Percentiles rank a stretch among this genome's conserved stretches.
These are phyloP conservation scores for Limenitis camilla DNA, from an alignment of 2,888 invertebrate species.

Conservation along the genomic window DNA sequence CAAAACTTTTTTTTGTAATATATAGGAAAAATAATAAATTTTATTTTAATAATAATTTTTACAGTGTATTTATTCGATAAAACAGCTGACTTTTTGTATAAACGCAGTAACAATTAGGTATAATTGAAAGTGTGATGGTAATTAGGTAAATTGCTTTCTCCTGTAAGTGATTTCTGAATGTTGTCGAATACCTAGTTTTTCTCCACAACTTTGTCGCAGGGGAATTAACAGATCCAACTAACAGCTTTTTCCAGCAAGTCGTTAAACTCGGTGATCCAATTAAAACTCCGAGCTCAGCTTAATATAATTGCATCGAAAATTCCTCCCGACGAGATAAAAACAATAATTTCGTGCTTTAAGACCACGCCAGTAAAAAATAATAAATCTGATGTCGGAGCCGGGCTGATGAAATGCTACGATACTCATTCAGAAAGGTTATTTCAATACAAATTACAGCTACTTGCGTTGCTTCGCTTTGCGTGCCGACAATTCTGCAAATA, in stretches of 20 bases:
- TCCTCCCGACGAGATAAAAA: conserved; percentile 68
- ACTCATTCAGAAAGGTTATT: conserved; percentile 69
- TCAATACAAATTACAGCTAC: conserved; percentile 73
- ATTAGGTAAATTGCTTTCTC: conserved; percentile 7
- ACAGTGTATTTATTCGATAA: too few relatives aligned
- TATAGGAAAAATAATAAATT: too few relatives aligned
- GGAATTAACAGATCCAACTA: conserved; percentile 39
- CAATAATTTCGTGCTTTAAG: conserved; percentile 72
- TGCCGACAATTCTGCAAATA: conserved; percentile 72
- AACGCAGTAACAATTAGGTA: neutral
- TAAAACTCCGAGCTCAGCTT: conserved; percentile 64
- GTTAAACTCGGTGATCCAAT: conserved; percentile 66
- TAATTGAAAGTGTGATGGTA: conserved; percentile 6
- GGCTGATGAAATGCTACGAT: conserved; percentile 68
- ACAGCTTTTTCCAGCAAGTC: conserved; percentile 52
- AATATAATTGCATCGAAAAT: conserved; percentile 71
- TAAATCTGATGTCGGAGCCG: conserved; percentile 57
- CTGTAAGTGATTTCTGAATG: conserved; percentile 8
- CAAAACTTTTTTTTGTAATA: too few relatives aligned
- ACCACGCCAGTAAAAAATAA: conserved; percentile 66
- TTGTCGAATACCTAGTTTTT: conserved; percentile 16
- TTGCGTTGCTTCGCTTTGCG: conserved; percentile 62
- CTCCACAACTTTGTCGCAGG: conserved; percentile 25
- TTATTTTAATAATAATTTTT: too few relatives aligned
- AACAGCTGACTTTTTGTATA: too few relatives aligned